These are phyloP conservation scores for Chaetophractus vellerosus DNA, from an alignment of 2,797 vertebrate genomes.

Conservation along the genomic window DNA sequence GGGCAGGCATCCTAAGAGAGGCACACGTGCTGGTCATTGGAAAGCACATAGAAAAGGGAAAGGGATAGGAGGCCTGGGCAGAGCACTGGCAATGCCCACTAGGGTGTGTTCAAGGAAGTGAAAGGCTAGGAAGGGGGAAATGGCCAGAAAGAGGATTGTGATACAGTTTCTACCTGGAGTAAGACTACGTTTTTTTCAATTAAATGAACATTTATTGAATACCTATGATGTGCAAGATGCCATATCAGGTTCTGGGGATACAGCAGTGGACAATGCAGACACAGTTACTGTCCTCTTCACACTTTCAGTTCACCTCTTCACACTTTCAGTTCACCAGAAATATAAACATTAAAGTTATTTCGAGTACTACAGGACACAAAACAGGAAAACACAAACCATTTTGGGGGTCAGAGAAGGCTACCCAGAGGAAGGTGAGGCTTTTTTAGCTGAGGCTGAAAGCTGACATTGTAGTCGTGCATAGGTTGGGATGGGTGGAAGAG, in stretches of 20 bases:
- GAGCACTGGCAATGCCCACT: no score
- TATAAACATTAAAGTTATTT: constrained; percentile 25
- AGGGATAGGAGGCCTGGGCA: no score
- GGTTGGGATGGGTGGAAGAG: background rate
- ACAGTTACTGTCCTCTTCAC: background rate
- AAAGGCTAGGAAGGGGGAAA: no score
- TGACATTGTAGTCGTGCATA: background rate
- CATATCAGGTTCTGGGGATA: background rate
- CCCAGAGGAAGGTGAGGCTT: background rate
- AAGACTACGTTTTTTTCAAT: background rate
- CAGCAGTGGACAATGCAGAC: background rate
- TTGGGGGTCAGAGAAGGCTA: background rate
- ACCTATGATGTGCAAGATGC: background rate
- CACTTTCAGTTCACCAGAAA: background rate
- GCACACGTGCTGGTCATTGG: no score
- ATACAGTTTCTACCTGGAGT: no score
- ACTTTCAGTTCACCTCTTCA: background rate
- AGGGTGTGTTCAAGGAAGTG: no score
- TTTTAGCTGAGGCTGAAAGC: background rate
- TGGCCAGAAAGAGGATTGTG: no score
- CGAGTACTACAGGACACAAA: background rate
- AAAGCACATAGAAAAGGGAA: no score
- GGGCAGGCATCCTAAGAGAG: no score
- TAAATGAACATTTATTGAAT: background rate
- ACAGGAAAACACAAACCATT: background rate